A percentile compares a stretch with the other conserved stretches of the same genome.
These are phyloP conservation scores for Calliopum simillimum DNA, from an alignment of 2,888 invertebrate species.

Conservation along the genomic window DNA sequence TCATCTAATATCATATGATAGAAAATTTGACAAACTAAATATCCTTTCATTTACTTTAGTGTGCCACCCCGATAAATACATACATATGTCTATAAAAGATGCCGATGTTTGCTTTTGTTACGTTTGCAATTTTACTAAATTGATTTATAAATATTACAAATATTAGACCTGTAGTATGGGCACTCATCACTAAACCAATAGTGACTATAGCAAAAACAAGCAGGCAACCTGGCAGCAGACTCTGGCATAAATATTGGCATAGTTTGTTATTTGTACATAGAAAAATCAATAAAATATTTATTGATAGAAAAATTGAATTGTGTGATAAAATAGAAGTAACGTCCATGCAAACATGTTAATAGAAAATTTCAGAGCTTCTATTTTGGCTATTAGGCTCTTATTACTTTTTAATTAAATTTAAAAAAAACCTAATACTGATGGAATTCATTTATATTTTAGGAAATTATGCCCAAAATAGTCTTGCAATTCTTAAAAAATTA, in stretches of 20 bases:
- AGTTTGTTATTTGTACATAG: neutral
- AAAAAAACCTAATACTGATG: no score
- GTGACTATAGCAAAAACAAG: neutral
- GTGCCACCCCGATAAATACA: no score
- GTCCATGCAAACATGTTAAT: neutral
- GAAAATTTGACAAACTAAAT: no score
- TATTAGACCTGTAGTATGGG: neutral
- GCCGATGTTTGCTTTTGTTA: no score
- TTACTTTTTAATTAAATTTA: conserved; percentile 16
- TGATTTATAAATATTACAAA: conserved; percentile 6
- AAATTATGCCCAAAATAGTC: no score
- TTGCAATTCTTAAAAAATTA: no score
- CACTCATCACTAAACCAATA: no score
- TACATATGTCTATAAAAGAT: no score
- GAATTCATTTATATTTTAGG: no score
- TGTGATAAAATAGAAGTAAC: conserved; percentile 12
- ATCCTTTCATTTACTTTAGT: no score
- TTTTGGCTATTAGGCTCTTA: conserved; percentile 1
- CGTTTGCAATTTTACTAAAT: neutral
- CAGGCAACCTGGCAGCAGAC: neutral
- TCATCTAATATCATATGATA: no score
- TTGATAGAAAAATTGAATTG: conserved; percentile 1
- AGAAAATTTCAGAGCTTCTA: neutral
- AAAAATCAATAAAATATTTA: conserved; percentile 22
- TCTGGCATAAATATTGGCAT: neutral